Percentiles rank a stretch among this genome's conserved stretches.
Evolutionary conservation across 2,797 vertebrate species (phyloP).

Genomic region (Myoxocephalus aenaeus): DNA sequence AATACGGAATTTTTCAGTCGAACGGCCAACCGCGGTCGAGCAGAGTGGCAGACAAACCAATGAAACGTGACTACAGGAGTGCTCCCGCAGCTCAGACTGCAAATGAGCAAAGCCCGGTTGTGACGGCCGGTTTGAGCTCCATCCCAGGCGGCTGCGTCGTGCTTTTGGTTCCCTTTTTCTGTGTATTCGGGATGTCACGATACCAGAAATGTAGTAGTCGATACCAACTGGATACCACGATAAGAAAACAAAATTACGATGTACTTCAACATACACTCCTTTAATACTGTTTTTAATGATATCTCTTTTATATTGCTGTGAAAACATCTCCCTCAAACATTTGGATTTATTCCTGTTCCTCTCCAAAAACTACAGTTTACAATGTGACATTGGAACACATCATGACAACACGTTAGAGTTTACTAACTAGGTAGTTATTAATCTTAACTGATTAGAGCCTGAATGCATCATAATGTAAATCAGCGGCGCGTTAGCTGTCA

Average conservation of each 20-base stretch:
- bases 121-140: conserved; percentile 14
- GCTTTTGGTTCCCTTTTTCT: background rate
- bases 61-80: conserved; percentile 28
- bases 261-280: background rate
- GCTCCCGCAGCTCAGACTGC: conserved; percentile 40
- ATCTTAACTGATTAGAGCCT: background rate
- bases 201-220: too few relatives aligned
- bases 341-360: background rate
- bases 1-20: conserved; percentile 34
- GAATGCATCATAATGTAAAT: background rate
- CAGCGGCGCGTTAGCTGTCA: too few relatives aligned
- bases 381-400: background rate
- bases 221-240: too few relatives aligned
- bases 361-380: background rate
- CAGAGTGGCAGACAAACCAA: conserved; percentile 35
- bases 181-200: background rate
- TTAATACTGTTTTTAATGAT: background rate
- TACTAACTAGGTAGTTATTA: background rate
- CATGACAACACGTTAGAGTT: background rate
- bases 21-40: conserved; percentile 30
- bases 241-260: background rate
- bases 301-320: background rate
- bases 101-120: conserved; percentile 45
- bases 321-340: too few relatives aligned
- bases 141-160: background rate